These are phyloP conservation scores for Galerucella nymphaeae DNA, from an alignment of 2,888 invertebrate genomes.

Conservation along the genomic window DNA sequence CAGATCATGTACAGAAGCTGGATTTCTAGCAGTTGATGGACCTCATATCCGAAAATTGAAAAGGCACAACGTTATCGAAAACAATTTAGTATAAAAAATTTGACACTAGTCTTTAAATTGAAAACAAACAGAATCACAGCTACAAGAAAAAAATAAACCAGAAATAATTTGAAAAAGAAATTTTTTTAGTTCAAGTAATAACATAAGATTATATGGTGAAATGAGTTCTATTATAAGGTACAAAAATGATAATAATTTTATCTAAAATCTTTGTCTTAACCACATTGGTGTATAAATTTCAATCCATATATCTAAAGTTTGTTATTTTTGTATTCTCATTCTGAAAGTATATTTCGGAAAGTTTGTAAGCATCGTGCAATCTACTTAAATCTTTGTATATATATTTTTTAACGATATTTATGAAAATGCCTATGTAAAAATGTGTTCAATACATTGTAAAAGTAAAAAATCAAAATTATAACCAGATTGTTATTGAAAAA, in stretches of 20 bases:
- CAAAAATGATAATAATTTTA: no score
- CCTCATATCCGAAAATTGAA: slow-evolving; percentile 61
- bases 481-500: not conserved
- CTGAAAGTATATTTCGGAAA: slow-evolving; percentile 8
- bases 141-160: not conserved
- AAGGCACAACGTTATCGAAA: slow-evolving; percentile 53
- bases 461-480: slow-evolving; percentile 16
- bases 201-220: not conserved
- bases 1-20: slow-evolving; percentile 89
- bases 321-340: slow-evolving; percentile 11
- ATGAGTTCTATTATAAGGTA: not conserved
- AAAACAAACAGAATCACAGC: slow-evolving; percentile 25
- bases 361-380: slow-evolving; percentile 42
- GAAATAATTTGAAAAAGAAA: not conserved
- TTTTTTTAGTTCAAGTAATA: not conserved
- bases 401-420: slow-evolving; percentile 50
- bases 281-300: slow-evolving; percentile 33
- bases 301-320: slow-evolving; percentile 6
- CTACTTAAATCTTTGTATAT: slow-evolving; percentile 47
- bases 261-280: slow-evolving; percentile 13
- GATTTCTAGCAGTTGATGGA: slow-evolving; percentile 72
- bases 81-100: slow-evolving; percentile 52
- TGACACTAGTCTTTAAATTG: slow-evolving; percentile 51
- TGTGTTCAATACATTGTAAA: slow-evolving; percentile 53
- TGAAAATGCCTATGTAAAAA: slow-evolving; percentile 50